Evolutionary conservation across 2,113 vertebrate species (phyloP), one percentile per base, ranked within the genome.

Genomic region (Ellobius talpinus): DNA sequence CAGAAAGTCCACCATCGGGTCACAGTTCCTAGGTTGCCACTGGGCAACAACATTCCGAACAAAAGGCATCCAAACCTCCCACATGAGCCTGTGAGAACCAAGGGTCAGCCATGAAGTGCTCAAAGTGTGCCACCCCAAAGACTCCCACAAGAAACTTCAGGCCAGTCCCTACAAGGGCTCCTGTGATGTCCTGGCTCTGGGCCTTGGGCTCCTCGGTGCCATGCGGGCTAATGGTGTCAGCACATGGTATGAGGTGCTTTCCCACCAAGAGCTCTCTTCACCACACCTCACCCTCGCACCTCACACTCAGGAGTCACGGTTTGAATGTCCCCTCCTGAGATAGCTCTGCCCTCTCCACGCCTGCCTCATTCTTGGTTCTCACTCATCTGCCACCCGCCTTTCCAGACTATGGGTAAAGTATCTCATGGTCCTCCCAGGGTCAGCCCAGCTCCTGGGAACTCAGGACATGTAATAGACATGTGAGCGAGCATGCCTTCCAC

Each of bases 21-120:
- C 99, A 0, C 99, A 99, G 88, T 99, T 98, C 95, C 99, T 99
- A 0, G 99, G 99, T 70, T 99, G 99, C 99, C 99, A 99, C 92
- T 99, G 98, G 0, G 98, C 98, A 70, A 99, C 99, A 0, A 99
- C 99, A 66, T 95, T 98, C 4, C 99, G 99, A 97, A 99, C 99
- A 29, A 99, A 99, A 0, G 99, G 99, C 98, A 99, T 98, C 99
- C 99, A 99, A 52, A 99, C 99, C 89, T 99, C 99, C 99, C 99
- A 99, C 94, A 99, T 98, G 47, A 99, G 95, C 74, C 99, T 99
- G 4, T 4, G 52, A 95, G 6, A 81, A 23, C 72, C 9, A 74
- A 66, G 19, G 47, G 19, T 66, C 7, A 19, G 73, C 17, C 21
- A 10, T n/a, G n/a, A 9, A 11, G 29, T 3, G 21, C n/a, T 55